Base-by-base conservation (phyloP, 2,888 invertebrate species). In the Trachelus stipa region DNA sequence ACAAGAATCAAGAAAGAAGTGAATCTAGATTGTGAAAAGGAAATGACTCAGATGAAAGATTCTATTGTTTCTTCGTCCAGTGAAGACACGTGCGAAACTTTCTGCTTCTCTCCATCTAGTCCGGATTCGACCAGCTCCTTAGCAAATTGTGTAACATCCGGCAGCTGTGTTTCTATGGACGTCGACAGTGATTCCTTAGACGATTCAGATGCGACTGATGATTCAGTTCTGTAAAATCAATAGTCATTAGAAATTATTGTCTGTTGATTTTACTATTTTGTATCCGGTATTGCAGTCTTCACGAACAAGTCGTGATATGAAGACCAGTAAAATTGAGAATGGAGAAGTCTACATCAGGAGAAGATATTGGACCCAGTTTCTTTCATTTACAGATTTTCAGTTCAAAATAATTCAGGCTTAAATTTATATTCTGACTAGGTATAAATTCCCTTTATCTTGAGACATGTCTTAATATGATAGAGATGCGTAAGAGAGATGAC, bases 21-120 rank as follows among this genome's bases (percentile, higher is more conserved):
- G 56, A 23, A 56, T 56, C 23, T 56, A 68, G 33, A 68, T 34
- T n/a, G 37, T 34, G 68, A 34, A 34, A 68, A 69, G 30, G 35
- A 68, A 11, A 30, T 33, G 34, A 34, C 71, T n/a, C 71, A 31
- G 6, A 33, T 34, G 23, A 71, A 71, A 30, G 71, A 71, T 33
- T 71, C 71, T 34, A 34, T 71, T 34, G 74, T 79, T 9, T 79
- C 82, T 4, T 82, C 81, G 12, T 35, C 81, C 74, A 82, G 77
- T 73, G 74, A 77, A 15, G 76, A 81, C 23, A 69, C 71, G 73
- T 68, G 23, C 56, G 56, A 56, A 56, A 56, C 56, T 15, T 56
- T 9, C 56, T 56, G 56, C 23, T 56, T 56, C 23, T 56, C 23
- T 56, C 56, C 56, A 15, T 56, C 56, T 30, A 78, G 37, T 34